Conservation (phyloP, 1,140 invertebrate species). For the Bursaphelenchus mucronatus region DNA sequence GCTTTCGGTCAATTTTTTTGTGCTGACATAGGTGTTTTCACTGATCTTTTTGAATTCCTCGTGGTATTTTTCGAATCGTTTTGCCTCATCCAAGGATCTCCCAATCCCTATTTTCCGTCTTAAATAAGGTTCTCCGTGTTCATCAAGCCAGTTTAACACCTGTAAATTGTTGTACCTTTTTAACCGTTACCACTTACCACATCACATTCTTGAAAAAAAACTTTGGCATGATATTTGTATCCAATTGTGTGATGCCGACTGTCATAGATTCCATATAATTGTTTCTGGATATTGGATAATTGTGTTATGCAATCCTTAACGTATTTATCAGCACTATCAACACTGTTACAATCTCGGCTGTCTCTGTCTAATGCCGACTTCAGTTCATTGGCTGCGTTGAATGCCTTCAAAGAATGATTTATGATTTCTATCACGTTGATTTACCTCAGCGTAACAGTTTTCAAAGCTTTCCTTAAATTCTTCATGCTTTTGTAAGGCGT, state of each 20-base stretch:
- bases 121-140: conserved; percentile 97
- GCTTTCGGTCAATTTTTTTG: conserved; percentile 77
- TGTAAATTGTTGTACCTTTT: conserved; percentile 60
- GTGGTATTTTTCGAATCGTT: conserved; percentile 31
- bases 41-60: conserved; percentile 50
- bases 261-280: conserved; percentile 40
- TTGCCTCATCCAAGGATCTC: conserved; percentile 67
- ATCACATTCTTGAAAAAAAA: conserved; percentile 31
- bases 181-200: conserved; percentile 22
- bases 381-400: conserved; percentile 25
- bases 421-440: neutral
- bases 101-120: conserved; percentile 92
- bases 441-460: conserved; percentile 29
- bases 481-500: conserved; percentile 25
- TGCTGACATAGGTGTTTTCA: conserved; percentile 93
- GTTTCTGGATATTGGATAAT: conserved; percentile 27
- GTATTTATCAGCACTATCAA: conserved; percentile 23
- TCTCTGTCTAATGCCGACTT: conserved; percentile 17
- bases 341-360: conserved; percentile 21
- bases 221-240: neutral
- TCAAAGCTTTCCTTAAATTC: conserved; percentile 34
- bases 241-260: conserved; percentile 34
- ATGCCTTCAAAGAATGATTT: conserved; percentile 2
- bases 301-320: conserved; percentile 35
- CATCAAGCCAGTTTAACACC: conserved; percentile 93